Conservation (phyloP, 2,113 vertebrate genomes). For the Chionis minor region DNA sequence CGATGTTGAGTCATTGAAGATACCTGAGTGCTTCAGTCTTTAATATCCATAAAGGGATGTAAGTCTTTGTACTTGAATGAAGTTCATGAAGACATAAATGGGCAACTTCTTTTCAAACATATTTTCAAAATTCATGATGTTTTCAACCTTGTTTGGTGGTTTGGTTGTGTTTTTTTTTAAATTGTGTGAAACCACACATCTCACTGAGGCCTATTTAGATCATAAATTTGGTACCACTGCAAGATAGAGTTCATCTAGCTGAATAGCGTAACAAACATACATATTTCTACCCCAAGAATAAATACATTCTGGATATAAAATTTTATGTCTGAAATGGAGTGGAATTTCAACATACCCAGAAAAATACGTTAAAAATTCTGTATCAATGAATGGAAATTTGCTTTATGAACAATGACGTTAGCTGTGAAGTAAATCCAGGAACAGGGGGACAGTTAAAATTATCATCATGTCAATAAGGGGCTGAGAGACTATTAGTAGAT, state of each 20-base stretch:
- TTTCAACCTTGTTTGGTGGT: neutral
- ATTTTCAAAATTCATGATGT: neutral
- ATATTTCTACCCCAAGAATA: neutral
- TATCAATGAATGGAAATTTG: neutral
- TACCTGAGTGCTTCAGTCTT: neutral
- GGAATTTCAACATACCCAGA: neutral
- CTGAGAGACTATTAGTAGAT: neutral
- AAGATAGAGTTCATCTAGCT: neutral
- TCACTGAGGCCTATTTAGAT: neutral
- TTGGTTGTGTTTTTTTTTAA: neutral
- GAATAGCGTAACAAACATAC: neutral
- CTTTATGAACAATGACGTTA: neutral
- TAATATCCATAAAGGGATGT: neutral
- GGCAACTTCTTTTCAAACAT: neutral
- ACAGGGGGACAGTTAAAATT: neutral
- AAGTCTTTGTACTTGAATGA: neutral
- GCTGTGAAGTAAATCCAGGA: neutral
- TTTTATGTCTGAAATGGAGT: neutral
- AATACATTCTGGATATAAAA: neutral
- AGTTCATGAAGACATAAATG: neutral
- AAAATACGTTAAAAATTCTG: neutral
- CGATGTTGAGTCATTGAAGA: neutral
- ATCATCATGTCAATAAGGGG: rapidly evolving
- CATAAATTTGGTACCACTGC: neutral
- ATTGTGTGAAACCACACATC: neutral